phyloP scores from a whole-genome alignment of 2,888 invertebrate genomes.

The Callosobruchus maculatus region DNA sequence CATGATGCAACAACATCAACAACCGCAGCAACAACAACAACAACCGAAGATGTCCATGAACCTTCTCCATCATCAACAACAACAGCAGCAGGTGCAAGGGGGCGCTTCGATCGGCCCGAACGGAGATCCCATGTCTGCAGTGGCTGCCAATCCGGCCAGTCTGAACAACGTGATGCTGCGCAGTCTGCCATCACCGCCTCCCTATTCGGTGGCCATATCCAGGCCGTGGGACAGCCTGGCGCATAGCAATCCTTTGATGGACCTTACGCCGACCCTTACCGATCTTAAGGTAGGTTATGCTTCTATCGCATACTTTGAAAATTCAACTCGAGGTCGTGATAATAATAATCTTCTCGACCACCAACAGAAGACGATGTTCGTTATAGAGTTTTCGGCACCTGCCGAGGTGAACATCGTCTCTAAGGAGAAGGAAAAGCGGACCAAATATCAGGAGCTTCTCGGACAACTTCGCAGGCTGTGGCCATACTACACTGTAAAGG shows the following conservation, averaged over 20 bases:
- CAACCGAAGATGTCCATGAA: background rate
- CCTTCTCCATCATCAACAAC: background rate
- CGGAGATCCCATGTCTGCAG: background rate
- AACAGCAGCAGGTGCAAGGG: background rate
- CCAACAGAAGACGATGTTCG: too few relatives aligned
- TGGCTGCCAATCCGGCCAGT: constrained; percentile 3
- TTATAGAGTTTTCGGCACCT: too few relatives aligned
- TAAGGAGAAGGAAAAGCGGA: too few relatives aligned
- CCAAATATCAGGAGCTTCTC: too few relatives aligned
- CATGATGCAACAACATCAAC: background rate
- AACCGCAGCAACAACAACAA: background rate
- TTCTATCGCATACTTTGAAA: too few relatives aligned
- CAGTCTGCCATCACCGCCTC: constrained; percentile 34
- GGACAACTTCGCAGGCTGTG: too few relatives aligned
- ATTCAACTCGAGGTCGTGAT: too few relatives aligned
- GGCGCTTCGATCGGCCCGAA: background rate
- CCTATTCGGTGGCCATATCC: constrained; percentile 34
- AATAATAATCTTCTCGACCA: too few relatives aligned
- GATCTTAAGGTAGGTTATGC: constrained; percentile 41
- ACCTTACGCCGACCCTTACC: constrained; percentile 45
- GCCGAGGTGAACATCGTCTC: too few relatives aligned
- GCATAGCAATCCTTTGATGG: constrained; percentile 35
- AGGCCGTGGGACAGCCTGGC: constrained; percentile 33
- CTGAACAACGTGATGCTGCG: constrained; percentile 17
- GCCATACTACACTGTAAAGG: too few relatives aligned